phyloP scores from a whole-genome alignment of 1,140 invertebrate species.

The Periplaneta americana region DNA sequence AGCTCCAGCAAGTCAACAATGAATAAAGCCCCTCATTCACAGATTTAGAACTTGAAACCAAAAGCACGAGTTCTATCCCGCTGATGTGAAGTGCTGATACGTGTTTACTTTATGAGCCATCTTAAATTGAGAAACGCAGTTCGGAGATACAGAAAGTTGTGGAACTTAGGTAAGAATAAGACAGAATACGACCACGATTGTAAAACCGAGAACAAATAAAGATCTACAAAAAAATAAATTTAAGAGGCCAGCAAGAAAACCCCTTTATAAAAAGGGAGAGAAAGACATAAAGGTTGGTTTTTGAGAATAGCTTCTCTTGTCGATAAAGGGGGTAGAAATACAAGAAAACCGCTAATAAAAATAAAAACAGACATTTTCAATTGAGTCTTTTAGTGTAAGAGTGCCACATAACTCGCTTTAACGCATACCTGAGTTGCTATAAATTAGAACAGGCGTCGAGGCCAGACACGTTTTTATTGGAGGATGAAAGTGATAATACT shows the following conservation, averaged over 20 bases:
- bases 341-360: not conserved
- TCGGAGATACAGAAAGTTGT: not conserved
- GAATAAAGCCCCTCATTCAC: not conserved
- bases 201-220: not conserved
- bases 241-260: not conserved
- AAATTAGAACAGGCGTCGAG: too few relatives aligned
- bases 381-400: not conserved
- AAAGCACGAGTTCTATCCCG: not conserved
- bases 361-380: not conserved
- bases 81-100: not conserved
- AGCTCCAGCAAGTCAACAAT: not conserved
- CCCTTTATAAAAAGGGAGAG: not conserved
- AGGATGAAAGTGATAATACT: not conserved
- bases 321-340: not conserved
- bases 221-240: not conserved
- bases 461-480: not conserved
- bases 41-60: not conserved
- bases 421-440: too few relatives aligned
- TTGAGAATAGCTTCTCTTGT: not conserved
- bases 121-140: not conserved
- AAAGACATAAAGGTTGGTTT: not conserved
- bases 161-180: not conserved
- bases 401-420: not conserved
- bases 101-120: not conserved
- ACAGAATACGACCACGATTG: not conserved